Conservation (phyloP, 2,113 vertebrate species). For the Geococcyx californianus region DNA sequence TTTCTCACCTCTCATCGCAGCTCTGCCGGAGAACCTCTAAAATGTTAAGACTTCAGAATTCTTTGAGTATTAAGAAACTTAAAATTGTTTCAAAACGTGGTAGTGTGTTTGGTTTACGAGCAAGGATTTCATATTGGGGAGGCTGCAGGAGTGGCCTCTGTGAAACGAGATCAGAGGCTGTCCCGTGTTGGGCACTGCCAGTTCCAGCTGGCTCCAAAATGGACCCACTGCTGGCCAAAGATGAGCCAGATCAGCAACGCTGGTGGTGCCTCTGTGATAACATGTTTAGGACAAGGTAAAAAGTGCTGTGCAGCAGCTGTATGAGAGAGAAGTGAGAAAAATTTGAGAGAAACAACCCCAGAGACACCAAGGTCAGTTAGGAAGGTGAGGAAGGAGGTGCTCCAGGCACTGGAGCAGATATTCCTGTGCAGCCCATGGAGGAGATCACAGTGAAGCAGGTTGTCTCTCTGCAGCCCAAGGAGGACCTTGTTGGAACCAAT, state of each 20-base stretch:
- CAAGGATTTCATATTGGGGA: background rate
- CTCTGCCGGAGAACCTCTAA: background rate
- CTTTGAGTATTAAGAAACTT: background rate
- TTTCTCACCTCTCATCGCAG: background rate
- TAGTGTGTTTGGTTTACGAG: background rate
- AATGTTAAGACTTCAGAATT: background rate
- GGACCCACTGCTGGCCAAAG: too few species aligned
- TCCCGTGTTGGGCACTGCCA: too few species aligned
- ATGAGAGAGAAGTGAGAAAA: too few species aligned
- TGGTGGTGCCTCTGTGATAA: too few species aligned
- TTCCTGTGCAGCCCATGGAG: rapidly evolving
- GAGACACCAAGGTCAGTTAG: background rate
- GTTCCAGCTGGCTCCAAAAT: too few species aligned
- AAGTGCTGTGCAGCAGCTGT: too few species aligned
- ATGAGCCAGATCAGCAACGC: too few species aligned
- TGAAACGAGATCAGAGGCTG: too few species aligned
- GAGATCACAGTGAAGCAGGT: rapidly evolving
- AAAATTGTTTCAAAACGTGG: background rate
- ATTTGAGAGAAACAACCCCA: background rate
- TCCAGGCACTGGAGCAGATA: rapidly evolving
- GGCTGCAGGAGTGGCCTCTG: background rate
- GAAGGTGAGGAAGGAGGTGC: background rate
- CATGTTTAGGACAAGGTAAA: too few species aligned
- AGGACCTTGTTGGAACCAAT: rapidly evolving
- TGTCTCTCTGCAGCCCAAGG: too few species aligned